Evolutionary conservation across 2,888 invertebrate species (phyloP).

Genomic region (Hesperia comma): DNA sequence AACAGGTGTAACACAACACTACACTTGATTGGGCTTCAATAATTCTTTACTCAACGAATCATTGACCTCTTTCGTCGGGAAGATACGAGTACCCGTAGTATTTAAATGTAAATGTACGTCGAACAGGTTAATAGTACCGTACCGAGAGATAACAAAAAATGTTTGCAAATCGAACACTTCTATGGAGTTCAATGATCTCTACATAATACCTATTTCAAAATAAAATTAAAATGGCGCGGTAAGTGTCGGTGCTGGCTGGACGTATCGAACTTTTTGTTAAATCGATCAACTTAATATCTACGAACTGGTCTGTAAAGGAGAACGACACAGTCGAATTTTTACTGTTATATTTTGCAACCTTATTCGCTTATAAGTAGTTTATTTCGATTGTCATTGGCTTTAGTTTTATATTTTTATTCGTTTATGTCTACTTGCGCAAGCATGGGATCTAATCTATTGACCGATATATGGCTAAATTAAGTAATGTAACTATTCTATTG

Average conservation of each 20-base stretch:
- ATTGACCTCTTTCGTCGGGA: constrained; percentile 31
- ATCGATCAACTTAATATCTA: constrained; percentile 38
- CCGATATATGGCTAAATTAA: too few relatives aligned
- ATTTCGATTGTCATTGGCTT: too few relatives aligned
- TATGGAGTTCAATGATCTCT: constrained; percentile 44
- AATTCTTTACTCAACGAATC: constrained; percentile 20
- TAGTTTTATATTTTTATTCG: constrained; percentile 60
- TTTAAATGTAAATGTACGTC: constrained; percentile 42
- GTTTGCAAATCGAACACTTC: constrained; percentile 41
- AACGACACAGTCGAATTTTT: constrained; percentile 52
- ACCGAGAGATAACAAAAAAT: constrained; percentile 54
- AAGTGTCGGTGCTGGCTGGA: constrained; percentile 49
- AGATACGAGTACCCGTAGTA: constrained; percentile 22
- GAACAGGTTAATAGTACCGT: constrained; percentile 53
- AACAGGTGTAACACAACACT: constrained; percentile 15
- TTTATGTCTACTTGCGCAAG: too few relatives aligned
- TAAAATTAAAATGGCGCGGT: constrained; percentile 61
- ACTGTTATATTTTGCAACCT: constrained; percentile 42
- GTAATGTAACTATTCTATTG: too few relatives aligned
- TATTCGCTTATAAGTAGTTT: background rate
- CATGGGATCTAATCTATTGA: too few relatives aligned
- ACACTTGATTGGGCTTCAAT: constrained; percentile 18
- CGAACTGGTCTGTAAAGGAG: constrained; percentile 49
- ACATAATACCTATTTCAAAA: constrained; percentile 50
- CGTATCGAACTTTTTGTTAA: constrained; percentile 58